Base-by-base conservation (phyloP, 2,797 vertebrate species). In the Falco cherrug region DNA sequence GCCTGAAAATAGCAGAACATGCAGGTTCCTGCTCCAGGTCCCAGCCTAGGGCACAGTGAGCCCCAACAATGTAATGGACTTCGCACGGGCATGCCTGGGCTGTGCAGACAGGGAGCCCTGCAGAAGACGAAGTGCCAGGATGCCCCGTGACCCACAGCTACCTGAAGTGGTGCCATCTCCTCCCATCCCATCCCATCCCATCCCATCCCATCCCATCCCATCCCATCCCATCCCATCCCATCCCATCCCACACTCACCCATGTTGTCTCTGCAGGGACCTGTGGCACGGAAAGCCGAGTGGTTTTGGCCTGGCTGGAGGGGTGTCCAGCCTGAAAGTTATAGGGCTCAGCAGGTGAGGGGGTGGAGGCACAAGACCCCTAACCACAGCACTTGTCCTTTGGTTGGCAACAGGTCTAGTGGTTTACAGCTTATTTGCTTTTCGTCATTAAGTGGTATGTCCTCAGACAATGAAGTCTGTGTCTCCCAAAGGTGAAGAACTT, bases 371-470 rank as follows among this genome's bases (percentile, higher is more conserved):
- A 4, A 91, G 81, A 94, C 70, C 84, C 56, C 63, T 35, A 74
- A 70, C 41, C 16, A 26, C 33, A n/a, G 12, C 35, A 28, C 51
- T 43, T 26, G 4, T 24, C 17, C 24, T 13, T 45, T 68, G 37
- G 37, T 37, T 37, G 37, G 37, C 37, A 37, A 37, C 37, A 37
- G 57, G 56, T 33, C 19, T 50, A 35, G 60, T 48, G 82, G 35
- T 48, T 90, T 41, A 8, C 1, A 18, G 71, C 28, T 87, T 96
- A 56, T 95, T 95, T 97, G 92, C 88, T 95, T 86, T 97, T 75
- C 69, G 68, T 26, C 47, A 4, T 93, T 39, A 79, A 90, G 90
- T 84, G 81, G 71, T 20, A 41, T 22, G 90, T 51, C 61, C 85
- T 90, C 26, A 15, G 76, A 19, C 48, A 76, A 43, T 20, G 63